phyloP scores from a whole-genome alignment of 1,140 invertebrate species.

The Phocides pigmalion region DNA sequence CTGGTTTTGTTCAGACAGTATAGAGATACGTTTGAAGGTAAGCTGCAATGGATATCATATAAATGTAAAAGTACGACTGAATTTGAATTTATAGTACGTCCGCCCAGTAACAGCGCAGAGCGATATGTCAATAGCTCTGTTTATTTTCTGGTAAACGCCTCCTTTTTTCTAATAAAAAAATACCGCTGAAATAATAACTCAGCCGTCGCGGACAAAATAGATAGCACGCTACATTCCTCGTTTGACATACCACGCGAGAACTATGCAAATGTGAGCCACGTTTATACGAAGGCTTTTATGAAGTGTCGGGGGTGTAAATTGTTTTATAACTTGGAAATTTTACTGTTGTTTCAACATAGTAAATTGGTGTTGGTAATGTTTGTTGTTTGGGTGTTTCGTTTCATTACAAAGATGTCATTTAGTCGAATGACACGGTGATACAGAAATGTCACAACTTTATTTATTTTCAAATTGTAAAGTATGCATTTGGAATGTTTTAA shows the following conservation, averaged over 20 bases:
- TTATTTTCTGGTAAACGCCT: constrained; percentile 74
- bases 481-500: too few species aligned
- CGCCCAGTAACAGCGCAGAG: constrained; percentile 32
- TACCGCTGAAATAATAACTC: constrained; percentile 69
- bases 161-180: constrained; percentile 69
- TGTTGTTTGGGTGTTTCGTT: not conserved
- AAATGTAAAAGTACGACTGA: constrained; percentile 16
- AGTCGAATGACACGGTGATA: too few species aligned
- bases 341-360: constrained; percentile 13
- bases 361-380: constrained; percentile 17
- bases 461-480: too few species aligned
- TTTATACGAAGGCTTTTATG: constrained; percentile 26
- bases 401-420: not conserved
- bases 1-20: not conserved
- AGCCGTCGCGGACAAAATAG: constrained; percentile 60
- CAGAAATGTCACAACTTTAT: too few species aligned
- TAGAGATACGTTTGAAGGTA: not conserved
- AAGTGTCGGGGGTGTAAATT: constrained; percentile 18
- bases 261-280: constrained; percentile 59
- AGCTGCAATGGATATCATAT: not conserved
- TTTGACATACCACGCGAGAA: constrained; percentile 50
- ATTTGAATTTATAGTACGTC: constrained; percentile 15
- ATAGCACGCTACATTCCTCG: constrained; percentile 61
- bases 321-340: constrained; percentile 24
- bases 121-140: constrained; percentile 75